Conservation (phyloP, 2,888 invertebrate genomes). For the Tetragonula carbonaria region DNA sequence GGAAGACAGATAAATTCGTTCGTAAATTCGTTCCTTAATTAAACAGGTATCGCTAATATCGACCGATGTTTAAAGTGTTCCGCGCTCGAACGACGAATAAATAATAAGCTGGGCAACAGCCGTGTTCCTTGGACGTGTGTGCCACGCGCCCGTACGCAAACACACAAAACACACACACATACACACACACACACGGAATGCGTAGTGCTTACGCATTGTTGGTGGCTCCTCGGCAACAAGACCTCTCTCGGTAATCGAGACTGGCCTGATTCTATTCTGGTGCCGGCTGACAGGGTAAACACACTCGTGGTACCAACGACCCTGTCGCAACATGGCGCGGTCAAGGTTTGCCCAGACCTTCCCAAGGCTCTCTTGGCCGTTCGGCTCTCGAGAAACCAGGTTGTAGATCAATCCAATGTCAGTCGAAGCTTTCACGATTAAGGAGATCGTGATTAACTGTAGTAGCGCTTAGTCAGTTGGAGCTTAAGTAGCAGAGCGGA, state of each 20-base stretch:
- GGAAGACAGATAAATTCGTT: too few species aligned
- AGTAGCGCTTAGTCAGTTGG: too few species aligned
- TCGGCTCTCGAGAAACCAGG: not conserved
- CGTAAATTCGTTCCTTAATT: too few species aligned
- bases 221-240: constrained; percentile 64
- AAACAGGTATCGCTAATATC: too few species aligned
- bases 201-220: constrained; percentile 47
- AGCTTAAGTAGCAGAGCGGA: too few species aligned
- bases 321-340: constrained; percentile 73
- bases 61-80: not conserved
- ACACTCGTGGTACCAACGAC: constrained; percentile 75
- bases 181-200: not conserved
- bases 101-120: not conserved
- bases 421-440: too few species aligned
- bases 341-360: constrained; percentile 73
- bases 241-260: constrained; percentile 66
- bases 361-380: constrained; percentile 56
- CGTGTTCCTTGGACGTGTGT: constrained; percentile 8
- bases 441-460: too few species aligned
- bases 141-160: not conserved
- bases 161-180: too few species aligned
- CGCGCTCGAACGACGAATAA: not conserved
- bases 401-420: too few species aligned
- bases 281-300: constrained; percentile 73
- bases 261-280: constrained; percentile 76